Base-by-base conservation (phyloP, 2,888 invertebrate genomes). In the Spilarctia lutea region DNA sequence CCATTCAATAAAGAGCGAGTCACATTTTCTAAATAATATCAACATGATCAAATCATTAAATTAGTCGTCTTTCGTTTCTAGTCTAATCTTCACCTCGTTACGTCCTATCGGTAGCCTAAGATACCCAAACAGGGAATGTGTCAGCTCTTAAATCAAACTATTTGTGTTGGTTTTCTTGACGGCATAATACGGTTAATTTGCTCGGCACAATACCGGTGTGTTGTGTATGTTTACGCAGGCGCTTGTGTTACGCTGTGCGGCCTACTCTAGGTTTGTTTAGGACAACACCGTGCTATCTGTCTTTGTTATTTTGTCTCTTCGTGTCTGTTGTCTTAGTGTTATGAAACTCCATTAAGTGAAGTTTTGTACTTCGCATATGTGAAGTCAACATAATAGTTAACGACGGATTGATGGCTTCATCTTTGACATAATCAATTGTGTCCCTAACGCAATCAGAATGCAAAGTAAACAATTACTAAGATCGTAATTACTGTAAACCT, bases 231-330 rank as follows among this genome's bases (percentile, higher is more conserved):
- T 84, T 75, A 82, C 83, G 79, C 75, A 79, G 78, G 77, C 76
- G 75, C 74, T 65, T 71, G 68, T 71, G 78, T 75, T 76, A 72
- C 81, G 77, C 33, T 63, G 24, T 24, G 33, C 45, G 71, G 77
- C 74, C 69, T 66, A 73, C 79, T 67, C 56, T 42, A 27, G 69
- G 83, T 85, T 85, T 83, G 80, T 74, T 84, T 84, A 85, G 84
- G 85, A 80, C 83, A 71, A 48, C 81, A 76, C 84, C 81, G 84
- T 84, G 48, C 45, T 85, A 82, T 83, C 79, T 85, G 79, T 84
- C 85, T 88, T 85, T 87, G 85, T 85, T 85, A 85, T 88, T 86
- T 80, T 83, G 83, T 83, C 83, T 83, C 76, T 71, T 77, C 79
- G 75, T 80, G 74, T 79, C 81, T 85, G 83, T 83, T 82, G 80